Evolutionary conservation across 1,140 invertebrate species (phyloP).

Genomic region (Proales similis): DNA sequence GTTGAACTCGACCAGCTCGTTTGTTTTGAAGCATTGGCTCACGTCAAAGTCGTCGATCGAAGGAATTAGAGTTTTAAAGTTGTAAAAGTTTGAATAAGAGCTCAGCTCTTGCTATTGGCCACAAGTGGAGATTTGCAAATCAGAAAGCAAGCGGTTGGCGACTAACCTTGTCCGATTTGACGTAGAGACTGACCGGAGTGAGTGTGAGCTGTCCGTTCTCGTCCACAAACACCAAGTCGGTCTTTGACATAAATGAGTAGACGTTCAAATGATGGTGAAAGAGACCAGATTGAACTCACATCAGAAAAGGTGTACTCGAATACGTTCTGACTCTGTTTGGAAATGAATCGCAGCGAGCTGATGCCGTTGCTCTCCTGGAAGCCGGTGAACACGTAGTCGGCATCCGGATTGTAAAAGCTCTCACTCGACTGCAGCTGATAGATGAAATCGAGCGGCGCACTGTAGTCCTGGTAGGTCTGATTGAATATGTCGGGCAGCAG

Average conservation of each 20-base stretch:
- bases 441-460: slow-evolving; percentile 3
- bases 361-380: slow-evolving; percentile 12
- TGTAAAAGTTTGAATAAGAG: slow-evolving; percentile 36
- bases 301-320: slow-evolving; percentile 35
- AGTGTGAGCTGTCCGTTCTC: slow-evolving; percentile 9
- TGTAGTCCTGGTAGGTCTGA: slow-evolving; percentile 1
- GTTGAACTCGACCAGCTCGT: slow-evolving; percentile 6
- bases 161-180: slow-evolving; percentile 2
- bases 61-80: slow-evolving; percentile 4
- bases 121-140: neutral
- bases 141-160: neutral
- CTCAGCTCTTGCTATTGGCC: neutral
- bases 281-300: neutral
- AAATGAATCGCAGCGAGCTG: slow-evolving; percentile 8
- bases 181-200: slow-evolving; percentile 26
- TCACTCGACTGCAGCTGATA: slow-evolving; percentile 8
- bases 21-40: neutral
- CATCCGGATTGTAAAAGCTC: neutral
- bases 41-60: slow-evolving; percentile 6
- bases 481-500: slow-evolving; percentile 4
- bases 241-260: neutral
- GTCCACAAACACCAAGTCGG: neutral
- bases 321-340: slow-evolving; percentile 1
- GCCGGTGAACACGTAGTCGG: slow-evolving; percentile 18
- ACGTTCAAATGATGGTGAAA: neutral